These are phyloP conservation scores for Callipepla squamata DNA, from an alignment of 2,113 vertebrate genomes.

Conservation along the genomic window DNA sequence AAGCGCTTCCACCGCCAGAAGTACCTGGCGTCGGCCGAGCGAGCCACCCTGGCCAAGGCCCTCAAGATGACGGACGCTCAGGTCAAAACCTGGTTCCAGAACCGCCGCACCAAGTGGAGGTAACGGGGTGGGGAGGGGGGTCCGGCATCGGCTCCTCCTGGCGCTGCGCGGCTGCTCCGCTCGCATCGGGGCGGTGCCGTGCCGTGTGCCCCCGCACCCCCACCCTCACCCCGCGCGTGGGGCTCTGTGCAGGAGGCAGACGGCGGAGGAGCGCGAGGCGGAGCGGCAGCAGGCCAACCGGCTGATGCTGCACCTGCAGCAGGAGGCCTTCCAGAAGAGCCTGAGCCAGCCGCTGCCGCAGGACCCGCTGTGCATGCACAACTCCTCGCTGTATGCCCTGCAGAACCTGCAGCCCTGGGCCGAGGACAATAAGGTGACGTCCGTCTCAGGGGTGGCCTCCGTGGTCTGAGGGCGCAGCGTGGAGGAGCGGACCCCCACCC, in stretches of 20 bases:
- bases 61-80: conserved; percentile 97
- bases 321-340: conserved; percentile 95
- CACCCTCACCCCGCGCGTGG: too few species aligned
- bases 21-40: conserved; percentile 87
- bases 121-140: not conserved
- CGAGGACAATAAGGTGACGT: conserved; percentile 94
- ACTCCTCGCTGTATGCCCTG: conserved; percentile 95
- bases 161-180: not conserved
- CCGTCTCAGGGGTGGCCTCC: conserved; percentile 91
- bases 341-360: conserved; percentile 91
- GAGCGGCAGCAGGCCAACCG: conserved; percentile 96
- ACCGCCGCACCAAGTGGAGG: conserved; percentile 98
- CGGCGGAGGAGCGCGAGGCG: conserved; percentile 94
- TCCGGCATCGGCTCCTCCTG: not conserved
- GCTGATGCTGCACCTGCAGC: conserved; percentile 96
- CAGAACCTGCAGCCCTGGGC: conserved; percentile 99
- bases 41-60: conserved; percentile 91
- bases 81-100: conserved; percentile 99
- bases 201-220: not conserved
- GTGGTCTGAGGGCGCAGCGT: conserved; percentile 82
- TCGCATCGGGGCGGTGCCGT: too few species aligned
- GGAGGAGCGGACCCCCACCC: too few species aligned
- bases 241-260: conserved; percentile 79
- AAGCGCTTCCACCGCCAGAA: conserved; percentile 97
- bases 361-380: conserved; percentile 97